phyloP scores from a whole-genome alignment of 2,888 invertebrate species.

The Hypena proboscidalis region DNA sequence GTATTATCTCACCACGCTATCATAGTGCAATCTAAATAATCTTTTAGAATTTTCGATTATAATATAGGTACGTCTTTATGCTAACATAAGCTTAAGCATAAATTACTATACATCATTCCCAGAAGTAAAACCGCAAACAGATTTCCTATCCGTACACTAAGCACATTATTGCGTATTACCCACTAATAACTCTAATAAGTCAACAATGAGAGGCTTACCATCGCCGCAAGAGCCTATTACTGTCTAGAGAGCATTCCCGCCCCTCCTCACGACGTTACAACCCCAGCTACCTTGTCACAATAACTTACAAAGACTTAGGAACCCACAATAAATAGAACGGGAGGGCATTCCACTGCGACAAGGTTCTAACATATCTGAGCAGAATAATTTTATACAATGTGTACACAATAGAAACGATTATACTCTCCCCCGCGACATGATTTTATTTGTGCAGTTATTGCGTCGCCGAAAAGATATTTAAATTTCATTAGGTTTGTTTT shows the following conservation, averaged over 20 bases:
- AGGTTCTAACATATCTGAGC: slow-evolving; percentile 61
- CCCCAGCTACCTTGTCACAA: slow-evolving; percentile 69
- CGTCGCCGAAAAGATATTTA: slow-evolving; percentile 82
- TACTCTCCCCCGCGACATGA: slow-evolving; percentile 80
- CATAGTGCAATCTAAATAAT: no score
- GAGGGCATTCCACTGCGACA: slow-evolving; percentile 55
- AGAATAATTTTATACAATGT: slow-evolving; percentile 69
- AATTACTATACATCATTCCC: not conserved
- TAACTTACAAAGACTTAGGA: slow-evolving; percentile 37
- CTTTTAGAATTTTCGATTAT: not conserved
- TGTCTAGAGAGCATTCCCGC: slow-evolving; percentile 74
- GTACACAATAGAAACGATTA: slow-evolving; percentile 81
- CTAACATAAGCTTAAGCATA: not conserved
- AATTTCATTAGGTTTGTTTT: slow-evolving; percentile 86
- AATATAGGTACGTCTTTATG: not conserved
- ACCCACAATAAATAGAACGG: slow-evolving; percentile 35
- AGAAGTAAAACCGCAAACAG: slow-evolving; percentile 50
- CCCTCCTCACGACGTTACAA: slow-evolving; percentile 66
- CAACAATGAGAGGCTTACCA: slow-evolving; percentile 80
- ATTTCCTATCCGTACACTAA: slow-evolving; percentile 68
- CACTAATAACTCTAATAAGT: slow-evolving; percentile 81
- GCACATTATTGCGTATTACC: slow-evolving; percentile 74
- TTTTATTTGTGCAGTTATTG: slow-evolving; percentile 85
- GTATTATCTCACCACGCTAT: no score
- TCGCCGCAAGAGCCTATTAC: slow-evolving; percentile 81